Conservation (phyloP, 2,888 invertebrate species). For the Stenotaenia linearis region DNA sequence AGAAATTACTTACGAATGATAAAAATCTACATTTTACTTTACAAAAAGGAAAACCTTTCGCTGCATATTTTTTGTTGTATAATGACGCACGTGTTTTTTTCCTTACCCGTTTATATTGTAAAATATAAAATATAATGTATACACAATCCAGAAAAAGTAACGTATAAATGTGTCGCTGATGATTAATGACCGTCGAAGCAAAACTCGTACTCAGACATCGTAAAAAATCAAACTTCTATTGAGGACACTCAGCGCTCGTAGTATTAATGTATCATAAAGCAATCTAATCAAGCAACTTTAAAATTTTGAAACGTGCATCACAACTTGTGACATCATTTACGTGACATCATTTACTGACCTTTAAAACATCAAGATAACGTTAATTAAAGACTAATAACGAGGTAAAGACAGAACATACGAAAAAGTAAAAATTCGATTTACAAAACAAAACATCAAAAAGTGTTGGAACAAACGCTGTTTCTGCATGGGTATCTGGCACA, state of each 20-base stretch:
- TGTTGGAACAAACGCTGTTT: neutral
- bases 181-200: neutral
- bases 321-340: neutral
- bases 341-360: constrained; percentile 9
- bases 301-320: neutral
- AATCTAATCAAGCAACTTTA: neutral
- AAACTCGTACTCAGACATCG: neutral
- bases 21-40: too few relatives aligned
- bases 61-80: too few relatives aligned
- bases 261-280: neutral
- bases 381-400: neutral
- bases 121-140: too few relatives aligned
- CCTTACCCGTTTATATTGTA: too few relatives aligned
- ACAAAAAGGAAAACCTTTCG: too few relatives aligned
- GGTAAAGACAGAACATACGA: neutral
- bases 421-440: neutral
- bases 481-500: neutral
- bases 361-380: neutral
- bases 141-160: too few relatives aligned
- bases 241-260: neutral
- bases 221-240: neutral
- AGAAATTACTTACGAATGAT: too few relatives aligned
- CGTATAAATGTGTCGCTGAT: neutral
- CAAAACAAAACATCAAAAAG: neutral
- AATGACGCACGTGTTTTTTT: too few relatives aligned